Percentiles rank a stretch among this genome's conserved stretches.
phyloP scores from a whole-genome alignment of 2,888 invertebrate genomes.

The Thyatira batis region DNA sequence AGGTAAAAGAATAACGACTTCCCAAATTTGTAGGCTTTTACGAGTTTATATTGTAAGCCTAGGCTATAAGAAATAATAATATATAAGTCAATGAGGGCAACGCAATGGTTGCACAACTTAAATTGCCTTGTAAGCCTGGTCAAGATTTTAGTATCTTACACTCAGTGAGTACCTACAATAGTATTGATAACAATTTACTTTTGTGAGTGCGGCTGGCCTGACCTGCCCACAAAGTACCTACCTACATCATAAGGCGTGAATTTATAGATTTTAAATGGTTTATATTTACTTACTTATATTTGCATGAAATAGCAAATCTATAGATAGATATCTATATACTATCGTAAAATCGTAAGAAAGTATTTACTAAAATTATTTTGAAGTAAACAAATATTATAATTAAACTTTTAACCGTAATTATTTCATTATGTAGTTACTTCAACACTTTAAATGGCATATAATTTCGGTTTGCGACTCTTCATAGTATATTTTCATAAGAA shows the following conservation, averaged over 20 bases:
- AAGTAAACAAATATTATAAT: background rate
- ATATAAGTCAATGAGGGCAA: background rate
- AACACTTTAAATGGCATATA: background rate
- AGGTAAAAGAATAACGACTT: too few relatives aligned
- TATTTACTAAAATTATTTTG: background rate
- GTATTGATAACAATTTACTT: background rate
- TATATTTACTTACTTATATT: too few relatives aligned
- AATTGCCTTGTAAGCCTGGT: background rate
- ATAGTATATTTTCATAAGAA: constrained; percentile 4
- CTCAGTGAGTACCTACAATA: background rate
- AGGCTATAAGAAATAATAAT: too few relatives aligned
- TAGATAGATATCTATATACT: too few relatives aligned
- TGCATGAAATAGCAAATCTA: too few relatives aligned
- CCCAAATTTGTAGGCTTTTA: too few relatives aligned
- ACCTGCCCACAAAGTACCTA: too few relatives aligned
- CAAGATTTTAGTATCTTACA: background rate
- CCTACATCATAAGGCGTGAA: too few relatives aligned
- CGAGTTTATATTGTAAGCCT: too few relatives aligned
- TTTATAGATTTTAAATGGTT: too few relatives aligned
- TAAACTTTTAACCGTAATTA: background rate
- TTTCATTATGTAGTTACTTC: background rate
- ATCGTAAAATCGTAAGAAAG: too few relatives aligned
- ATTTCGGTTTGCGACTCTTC: background rate
- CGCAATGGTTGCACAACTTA: background rate
- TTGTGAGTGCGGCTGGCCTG: too few relatives aligned